Evolutionary conservation across 2,113 vertebrate genomes (phyloP).

Genomic region (Indicator maculatus): DNA sequence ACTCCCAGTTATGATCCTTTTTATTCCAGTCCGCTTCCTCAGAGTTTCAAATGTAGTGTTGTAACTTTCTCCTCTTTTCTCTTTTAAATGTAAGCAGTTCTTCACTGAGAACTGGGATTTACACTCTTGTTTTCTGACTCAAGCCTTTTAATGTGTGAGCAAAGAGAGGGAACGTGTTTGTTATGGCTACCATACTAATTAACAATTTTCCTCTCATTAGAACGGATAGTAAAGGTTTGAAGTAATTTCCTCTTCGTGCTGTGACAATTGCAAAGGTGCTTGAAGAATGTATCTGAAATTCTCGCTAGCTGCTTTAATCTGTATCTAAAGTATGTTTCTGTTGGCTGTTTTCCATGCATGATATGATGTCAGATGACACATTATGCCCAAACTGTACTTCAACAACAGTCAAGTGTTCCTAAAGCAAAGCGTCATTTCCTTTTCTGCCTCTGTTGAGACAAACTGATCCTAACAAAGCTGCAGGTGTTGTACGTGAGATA

Average conservation of each 20-base stretch:
- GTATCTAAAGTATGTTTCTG: conserved; percentile 23
- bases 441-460: neutral
- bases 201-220: neutral
- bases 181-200: neutral
- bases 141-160: neutral
- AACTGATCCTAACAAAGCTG: neutral
- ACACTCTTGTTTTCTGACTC: neutral
- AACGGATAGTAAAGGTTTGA: conserved; percentile 1
- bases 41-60: neutral
- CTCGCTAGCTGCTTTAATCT: neutral
- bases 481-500: neutral
- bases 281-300: neutral
- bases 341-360: conserved; percentile 42
- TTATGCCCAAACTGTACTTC: neutral
- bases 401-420: conserved; percentile 39
- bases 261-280: neutral
- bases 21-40: neutral
- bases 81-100: neutral
- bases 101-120: neutral
- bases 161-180: neutral
- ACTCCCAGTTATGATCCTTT: neutral
- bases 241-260: conserved; percentile 10
- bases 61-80: neutral
- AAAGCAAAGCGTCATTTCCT: neutral
- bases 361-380: conserved; percentile 36